These are phyloP conservation scores for Halcyon malimbica DNA, from an alignment of 2,113 vertebrate genomes.

Conservation along the genomic window DNA sequence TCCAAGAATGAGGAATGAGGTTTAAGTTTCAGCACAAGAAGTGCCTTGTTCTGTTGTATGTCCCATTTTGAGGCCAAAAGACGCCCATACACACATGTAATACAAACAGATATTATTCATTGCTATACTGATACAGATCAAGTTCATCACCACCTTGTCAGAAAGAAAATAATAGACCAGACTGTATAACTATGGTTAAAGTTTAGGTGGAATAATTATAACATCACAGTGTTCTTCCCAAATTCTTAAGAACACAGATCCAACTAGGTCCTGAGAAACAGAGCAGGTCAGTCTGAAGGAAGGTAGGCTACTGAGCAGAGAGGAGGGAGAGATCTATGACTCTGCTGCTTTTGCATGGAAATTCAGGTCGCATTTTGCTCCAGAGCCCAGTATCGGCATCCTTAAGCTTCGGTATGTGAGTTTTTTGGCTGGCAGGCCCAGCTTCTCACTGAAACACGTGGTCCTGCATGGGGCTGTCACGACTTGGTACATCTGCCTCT, in stretches of 20 bases:
- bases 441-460: not conserved
- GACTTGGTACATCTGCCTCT: not conserved
- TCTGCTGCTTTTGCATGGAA: not conserved
- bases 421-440: not conserved
- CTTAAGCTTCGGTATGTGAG: rapidly evolving
- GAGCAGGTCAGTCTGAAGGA: not conserved
- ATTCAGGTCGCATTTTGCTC: not conserved
- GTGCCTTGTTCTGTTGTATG: not conserved
- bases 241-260: not conserved
- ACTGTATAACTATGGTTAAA: not conserved
- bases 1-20: not conserved
- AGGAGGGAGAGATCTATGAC: not conserved
- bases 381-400: not conserved
- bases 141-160: not conserved
- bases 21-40: not conserved
- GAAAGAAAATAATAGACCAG: not conserved
- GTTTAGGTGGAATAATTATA: not conserved
- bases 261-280: not conserved
- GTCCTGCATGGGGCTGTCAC: not conserved
- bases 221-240: not conserved
- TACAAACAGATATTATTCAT: not conserved
- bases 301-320: not conserved
- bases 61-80: not conserved
- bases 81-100: not conserved
- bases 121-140: not conserved